phyloP scores from a whole-genome alignment of 2,113 vertebrate genomes.

The Sphyrna mokarran region DNA sequence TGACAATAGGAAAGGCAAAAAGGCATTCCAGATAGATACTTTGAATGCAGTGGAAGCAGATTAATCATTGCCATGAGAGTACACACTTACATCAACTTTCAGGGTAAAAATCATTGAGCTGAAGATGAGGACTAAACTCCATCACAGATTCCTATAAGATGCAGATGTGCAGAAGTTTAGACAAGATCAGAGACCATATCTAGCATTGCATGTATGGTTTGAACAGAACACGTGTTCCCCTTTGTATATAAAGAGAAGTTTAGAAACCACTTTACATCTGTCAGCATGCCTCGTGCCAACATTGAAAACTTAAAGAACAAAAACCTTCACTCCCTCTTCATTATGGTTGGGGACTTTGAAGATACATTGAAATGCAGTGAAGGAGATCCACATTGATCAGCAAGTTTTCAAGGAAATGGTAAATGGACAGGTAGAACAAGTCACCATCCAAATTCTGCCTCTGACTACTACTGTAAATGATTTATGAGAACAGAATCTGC shows the following conservation, averaged over 20 bases:
- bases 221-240: conserved; percentile 40
- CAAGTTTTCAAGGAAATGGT: conserved; percentile 58
- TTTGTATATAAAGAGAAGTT: conserved; percentile 51
- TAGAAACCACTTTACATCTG: not conserved
- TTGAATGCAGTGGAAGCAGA: not conserved
- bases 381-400: conserved; percentile 66
- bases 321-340: conserved; percentile 39
- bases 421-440: conserved; percentile 59
- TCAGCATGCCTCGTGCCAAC: conserved; percentile 69
- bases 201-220: not conserved
- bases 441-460: conserved; percentile 50
- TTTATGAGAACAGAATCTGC: conserved; percentile 69
- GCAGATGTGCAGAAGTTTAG: not conserved
- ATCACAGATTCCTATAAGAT: not conserved
- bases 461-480: conserved; percentile 51
- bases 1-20: not conserved
- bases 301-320: conserved; percentile 47
- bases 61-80: not conserved
- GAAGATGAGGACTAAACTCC: not conserved
- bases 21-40: not conserved
- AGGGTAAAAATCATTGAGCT: not conserved
- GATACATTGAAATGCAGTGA: conserved; percentile 52
- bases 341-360: conserved; percentile 48
- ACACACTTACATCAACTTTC: not conserved
- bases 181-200: not conserved